A percentile compares a stretch with the other conserved stretches of the same genome.
Conservation (phyloP, 2,888 invertebrate genomes). For the Heteromyza rotundicornis region DNA sequence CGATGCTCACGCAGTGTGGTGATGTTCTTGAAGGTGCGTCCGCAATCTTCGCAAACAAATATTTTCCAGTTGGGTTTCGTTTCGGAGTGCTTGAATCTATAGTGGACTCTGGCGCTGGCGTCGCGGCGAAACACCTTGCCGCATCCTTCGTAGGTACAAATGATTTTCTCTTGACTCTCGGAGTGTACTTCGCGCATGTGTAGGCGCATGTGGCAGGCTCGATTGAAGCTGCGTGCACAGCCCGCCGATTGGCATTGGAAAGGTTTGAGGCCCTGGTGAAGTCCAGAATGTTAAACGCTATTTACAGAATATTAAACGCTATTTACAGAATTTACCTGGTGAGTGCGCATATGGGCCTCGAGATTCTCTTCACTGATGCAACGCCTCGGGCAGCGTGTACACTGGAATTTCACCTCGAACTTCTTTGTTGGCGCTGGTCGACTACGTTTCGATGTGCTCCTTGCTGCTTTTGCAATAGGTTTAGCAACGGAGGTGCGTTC, state of each 20-base stretch:
- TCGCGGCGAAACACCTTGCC: conserved; percentile 34
- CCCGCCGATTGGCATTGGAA: conserved; percentile 34
- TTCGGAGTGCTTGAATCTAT: conserved; percentile 32
- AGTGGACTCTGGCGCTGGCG: conserved; percentile 33
- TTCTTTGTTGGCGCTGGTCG: conserved; percentile 28
- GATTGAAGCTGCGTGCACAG: conserved; percentile 33
- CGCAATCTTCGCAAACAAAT: conserved; percentile 42
- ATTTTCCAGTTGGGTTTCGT: not conserved
- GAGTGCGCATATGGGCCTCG: conserved; percentile 19
- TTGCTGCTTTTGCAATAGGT: not conserved
- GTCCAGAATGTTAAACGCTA: conserved; percentile 19
- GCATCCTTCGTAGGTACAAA: conserved; percentile 38
- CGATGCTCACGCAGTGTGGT: conserved; percentile 38
- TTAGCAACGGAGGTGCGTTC: conserved; percentile 20
- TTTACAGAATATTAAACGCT: conserved; percentile 28
- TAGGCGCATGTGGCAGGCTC: conserved; percentile 28
- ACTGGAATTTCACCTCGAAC: conserved; percentile 31
- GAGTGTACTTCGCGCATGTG: conserved; percentile 35
- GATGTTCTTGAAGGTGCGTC: conserved; percentile 33
- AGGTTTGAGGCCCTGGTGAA: conserved; percentile 31
- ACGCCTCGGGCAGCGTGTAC: conserved; percentile 33
- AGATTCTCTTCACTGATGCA: conserved; percentile 31
- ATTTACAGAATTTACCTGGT: too few species aligned
- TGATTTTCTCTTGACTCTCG: conserved; percentile 29
- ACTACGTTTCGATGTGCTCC: conserved; percentile 10